phyloP scores from a whole-genome alignment of 2,113 vertebrate species.

The Gymnobelideus leadbeateri region DNA sequence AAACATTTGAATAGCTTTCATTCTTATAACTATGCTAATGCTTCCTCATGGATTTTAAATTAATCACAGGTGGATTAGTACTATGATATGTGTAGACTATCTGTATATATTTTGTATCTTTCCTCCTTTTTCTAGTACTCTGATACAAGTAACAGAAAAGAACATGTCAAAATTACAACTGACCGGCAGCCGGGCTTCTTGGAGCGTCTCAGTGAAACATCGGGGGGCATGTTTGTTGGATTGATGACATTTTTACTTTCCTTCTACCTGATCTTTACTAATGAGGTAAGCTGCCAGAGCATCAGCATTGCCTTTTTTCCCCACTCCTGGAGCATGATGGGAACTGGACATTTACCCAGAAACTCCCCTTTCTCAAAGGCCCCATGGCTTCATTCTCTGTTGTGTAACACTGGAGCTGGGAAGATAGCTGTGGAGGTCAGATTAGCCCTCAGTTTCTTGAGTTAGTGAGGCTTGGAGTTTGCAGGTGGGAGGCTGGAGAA shows the following conservation, averaged over 20 bases:
- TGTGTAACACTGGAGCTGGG: not conserved
- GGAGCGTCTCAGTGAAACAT: conserved; percentile 93
- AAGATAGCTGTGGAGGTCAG: not conserved
- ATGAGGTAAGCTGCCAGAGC: conserved; percentile 89
- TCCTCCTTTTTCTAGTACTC: conserved; percentile 77
- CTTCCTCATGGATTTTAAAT: not conserved
- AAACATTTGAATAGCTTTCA: not conserved
- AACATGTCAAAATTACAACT: conserved; percentile 86
- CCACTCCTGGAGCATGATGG: not conserved
- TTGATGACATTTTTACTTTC: conserved; percentile 90
- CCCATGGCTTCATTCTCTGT: not conserved
- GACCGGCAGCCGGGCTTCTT: conserved; percentile 92
- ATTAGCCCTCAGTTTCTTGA: not conserved
- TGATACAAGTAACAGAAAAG: conserved; percentile 78
- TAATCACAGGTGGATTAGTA: not conserved
- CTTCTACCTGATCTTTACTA: conserved; percentile 95
- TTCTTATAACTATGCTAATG: not conserved
- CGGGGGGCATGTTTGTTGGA: conserved; percentile 91
- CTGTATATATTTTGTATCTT: not conserved
- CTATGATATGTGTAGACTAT: not conserved
- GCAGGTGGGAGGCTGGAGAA: not conserved
- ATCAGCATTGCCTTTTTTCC: not conserved
- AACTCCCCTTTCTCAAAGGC: not conserved
- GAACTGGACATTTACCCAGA: not conserved
- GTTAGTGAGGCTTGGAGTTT: not conserved